Conservation (phyloP, 2,113 vertebrate species). For the Dasypus novemcinctus region DNA sequence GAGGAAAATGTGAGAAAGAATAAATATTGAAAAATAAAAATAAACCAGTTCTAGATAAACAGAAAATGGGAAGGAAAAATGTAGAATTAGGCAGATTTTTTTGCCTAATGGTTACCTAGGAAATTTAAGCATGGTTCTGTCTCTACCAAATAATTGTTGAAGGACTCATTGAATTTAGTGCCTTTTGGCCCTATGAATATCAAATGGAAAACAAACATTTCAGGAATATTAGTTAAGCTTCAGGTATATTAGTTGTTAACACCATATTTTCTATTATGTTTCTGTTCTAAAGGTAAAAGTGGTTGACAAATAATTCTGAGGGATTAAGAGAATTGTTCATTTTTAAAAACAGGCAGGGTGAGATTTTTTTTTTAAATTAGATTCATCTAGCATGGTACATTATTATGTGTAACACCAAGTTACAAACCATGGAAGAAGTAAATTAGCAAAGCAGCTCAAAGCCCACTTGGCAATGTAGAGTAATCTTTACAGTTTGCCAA, state of each 20-base stretch:
- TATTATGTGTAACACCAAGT: neutral
- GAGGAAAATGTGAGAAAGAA: neutral
- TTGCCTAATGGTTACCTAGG: slow-evolving; percentile 1
- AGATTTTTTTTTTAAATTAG: neutral
- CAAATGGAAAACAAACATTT: neutral
- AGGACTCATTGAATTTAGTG: neutral
- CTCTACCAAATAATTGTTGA: neutral
- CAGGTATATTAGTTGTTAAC: neutral
- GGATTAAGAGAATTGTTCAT: neutral
- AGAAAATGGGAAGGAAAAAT: neutral
- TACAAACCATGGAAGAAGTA: neutral
- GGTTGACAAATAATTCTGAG: neutral
- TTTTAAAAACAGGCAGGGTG: neutral
- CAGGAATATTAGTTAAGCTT: neutral
- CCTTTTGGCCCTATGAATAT: neutral
- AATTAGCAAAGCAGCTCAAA: neutral
- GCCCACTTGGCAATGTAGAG: neutral
- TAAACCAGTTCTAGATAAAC: neutral
- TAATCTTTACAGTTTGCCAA: neutral
- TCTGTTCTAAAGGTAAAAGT: neutral
- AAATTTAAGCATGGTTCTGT: neutral
- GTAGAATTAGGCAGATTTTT: neutral
- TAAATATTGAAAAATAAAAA: neutral
- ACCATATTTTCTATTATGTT: neutral
- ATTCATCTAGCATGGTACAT: neutral